A percentile compares a stretch with the other conserved stretches of the same genome.
These are phyloP conservation scores for Hycleus cichorii DNA, from an alignment of 1,140 invertebrate species.

Conservation along the genomic window DNA sequence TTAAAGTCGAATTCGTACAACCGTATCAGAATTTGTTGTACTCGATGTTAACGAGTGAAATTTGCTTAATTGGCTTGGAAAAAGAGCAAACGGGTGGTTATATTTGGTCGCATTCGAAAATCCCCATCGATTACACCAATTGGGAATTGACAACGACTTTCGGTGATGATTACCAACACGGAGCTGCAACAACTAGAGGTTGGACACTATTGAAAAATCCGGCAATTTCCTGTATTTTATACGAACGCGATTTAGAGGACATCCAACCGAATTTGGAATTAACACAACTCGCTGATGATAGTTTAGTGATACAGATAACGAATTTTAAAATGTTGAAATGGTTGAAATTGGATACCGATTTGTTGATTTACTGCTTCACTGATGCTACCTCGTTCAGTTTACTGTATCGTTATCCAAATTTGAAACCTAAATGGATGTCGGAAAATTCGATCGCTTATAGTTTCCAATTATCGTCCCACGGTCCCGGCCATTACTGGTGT, in stretches of 20 bases:
- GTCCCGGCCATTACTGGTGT: conserved; percentile 18
- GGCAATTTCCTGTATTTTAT: conserved; percentile 1
- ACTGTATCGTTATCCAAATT: neutral
- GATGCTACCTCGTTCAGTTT: neutral
- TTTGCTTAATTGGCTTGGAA: neutral
- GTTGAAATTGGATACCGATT: neutral
- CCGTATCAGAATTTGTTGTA: conserved; percentile 4
- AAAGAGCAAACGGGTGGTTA: neutral
- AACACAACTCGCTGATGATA: neutral
- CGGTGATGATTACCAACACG: neutral
- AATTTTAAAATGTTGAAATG: neutral
- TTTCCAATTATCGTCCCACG: neutral
- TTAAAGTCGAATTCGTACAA: conserved; percentile 3
- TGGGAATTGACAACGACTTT: conserved; percentile 10
- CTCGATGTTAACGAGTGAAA: neutral
- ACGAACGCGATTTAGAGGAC: neutral
- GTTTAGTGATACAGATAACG: neutral
- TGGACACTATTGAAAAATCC: conserved; percentile 6
- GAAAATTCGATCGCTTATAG: no score
- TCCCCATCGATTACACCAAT: conserved; percentile 5
- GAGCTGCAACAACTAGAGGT: neutral
- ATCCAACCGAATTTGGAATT: neutral
- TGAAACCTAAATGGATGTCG: neutral
- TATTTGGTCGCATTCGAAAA: conserved; percentile 9
- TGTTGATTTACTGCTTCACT: conserved; percentile 1